These are phyloP conservation scores for Epinephelus cyanopodus DNA, from an alignment of 2,113 vertebrate species.

Conservation along the genomic window DNA sequence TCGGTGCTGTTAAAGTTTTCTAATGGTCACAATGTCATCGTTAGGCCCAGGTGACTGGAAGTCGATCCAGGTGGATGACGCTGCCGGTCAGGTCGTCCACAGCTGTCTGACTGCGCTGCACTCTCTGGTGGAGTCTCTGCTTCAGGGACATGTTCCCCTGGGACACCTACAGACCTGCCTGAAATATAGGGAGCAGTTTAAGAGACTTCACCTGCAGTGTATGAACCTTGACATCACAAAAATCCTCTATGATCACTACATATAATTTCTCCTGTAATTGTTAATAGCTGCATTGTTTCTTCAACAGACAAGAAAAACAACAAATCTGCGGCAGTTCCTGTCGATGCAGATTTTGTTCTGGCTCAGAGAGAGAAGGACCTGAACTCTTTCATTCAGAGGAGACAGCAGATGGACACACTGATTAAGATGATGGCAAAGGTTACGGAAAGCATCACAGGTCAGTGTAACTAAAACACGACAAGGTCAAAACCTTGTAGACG, in stretches of 20 bases:
- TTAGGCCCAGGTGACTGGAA: conserved; percentile 70
- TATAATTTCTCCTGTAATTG: neutral
- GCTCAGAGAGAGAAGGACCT: conserved; percentile 75
- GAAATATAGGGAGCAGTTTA: conserved; percentile 65
- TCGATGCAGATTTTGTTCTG: conserved; percentile 53
- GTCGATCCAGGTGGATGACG: conserved; percentile 65
- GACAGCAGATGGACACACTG: conserved; percentile 68
- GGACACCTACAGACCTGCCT: conserved; percentile 75
- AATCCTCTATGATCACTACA: neutral
- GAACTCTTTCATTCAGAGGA: conserved; percentile 45
- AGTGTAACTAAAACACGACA: neutral
- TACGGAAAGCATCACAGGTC: conserved; percentile 77
- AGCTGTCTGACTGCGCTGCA: conserved; percentile 47
- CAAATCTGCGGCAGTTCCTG: conserved; percentile 28
- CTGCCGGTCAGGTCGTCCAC: conserved; percentile 60
- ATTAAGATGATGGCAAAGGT: conserved; percentile 84
- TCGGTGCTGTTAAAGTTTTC: rapidly evolving
- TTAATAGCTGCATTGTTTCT: neutral
- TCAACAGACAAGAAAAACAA: conserved; percentile 69
- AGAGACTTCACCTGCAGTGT: conserved; percentile 76
- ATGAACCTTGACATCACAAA: conserved; percentile 27
- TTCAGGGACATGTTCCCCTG: conserved; percentile 66
- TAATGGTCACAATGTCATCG: neutral
- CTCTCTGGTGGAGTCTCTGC: conserved; percentile 67
- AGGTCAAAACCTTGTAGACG: too few relatives aligned